Base-by-base conservation (phyloP, 2,888 invertebrate species). In the Ormyrus rosae region DNA sequence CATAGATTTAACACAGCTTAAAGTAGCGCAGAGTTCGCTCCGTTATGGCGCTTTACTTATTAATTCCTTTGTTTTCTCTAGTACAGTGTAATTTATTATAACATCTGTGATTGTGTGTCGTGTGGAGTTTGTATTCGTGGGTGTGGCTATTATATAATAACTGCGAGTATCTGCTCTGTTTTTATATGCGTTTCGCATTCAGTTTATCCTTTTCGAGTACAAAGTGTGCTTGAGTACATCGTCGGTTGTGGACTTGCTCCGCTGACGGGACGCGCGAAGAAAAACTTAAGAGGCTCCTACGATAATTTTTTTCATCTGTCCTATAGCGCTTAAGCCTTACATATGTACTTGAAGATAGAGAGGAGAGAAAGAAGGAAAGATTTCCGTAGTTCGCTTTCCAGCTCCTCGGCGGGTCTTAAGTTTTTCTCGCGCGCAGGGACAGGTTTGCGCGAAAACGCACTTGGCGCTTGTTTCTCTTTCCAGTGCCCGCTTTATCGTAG, bases 181-280 rank as follows among this genome's bases (percentile, higher is more conserved):
- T 19, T 19, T 19, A 19, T 19, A 19, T 19, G 19, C 19, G 19
- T 19, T 74, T 51, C 34, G 13, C 45, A 45, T 13, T 60, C 46
- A 34, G 9, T 61, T 45, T 13, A 64, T 46, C 5, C 45, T 58
- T 10, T 67, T 60, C 63, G 55, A 55, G 46, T 64, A 74, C n/a
- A 78, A 73, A 74, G 79, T 67, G 67, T 55, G 55, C 8, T 60
- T 64, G 9, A 34, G 77, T 78, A 65, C 50, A 55, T 53, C 50
- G 34, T 58, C 58, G 48, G 10, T 51, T 7, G 34, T 61, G 45
- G 46, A 60, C 34, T 71, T 51, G 5, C 46, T 73, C 55, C 2
- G 45, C 46, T 2, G 5, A 51, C 46, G 61, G 13, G 55, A 19
- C 68, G 19, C 64, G 56, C 10, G 45, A 64, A 46, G 64, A 73